phyloP scores from a whole-genome alignment of 2,797 vertebrate species.

The Muscicapa striata region DNA sequence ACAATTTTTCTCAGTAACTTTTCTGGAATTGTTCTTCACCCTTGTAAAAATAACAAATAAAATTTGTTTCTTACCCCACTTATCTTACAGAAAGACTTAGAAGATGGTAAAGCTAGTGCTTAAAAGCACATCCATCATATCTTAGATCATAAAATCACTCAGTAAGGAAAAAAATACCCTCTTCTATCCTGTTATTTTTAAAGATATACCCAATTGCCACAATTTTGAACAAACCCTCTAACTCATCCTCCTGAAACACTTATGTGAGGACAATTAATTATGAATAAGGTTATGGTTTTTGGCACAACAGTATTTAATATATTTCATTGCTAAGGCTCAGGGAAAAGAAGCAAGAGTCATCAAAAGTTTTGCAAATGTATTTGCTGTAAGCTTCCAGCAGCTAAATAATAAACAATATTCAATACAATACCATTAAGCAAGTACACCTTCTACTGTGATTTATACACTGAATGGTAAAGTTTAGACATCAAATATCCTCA shows the following conservation, averaged over 20 bases:
- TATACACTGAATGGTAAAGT: neutral
- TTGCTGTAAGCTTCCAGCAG: neutral
- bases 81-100: neutral
- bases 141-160: neutral
- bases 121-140: constrained; percentile 6
- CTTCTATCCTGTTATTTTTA: neutral
- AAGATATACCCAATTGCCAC: neutral
- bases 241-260: neutral
- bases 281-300: neutral
- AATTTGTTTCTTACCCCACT: neutral
- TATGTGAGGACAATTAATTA: constrained; percentile 4
- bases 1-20: neutral
- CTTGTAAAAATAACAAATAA: neutral
- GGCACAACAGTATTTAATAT: neutral
- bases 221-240: neutral
- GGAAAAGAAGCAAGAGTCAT: neutral
- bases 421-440: neutral
- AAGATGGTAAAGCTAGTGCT: neutral
- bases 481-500: neutral
- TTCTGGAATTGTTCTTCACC: neutral
- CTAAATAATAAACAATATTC: neutral
- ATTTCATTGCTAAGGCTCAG: neutral
- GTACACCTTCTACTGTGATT: neutral
- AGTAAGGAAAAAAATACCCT: neutral
- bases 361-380: neutral